Conservation (phyloP, 2,888 invertebrate species). For the Actias luna region DNA sequence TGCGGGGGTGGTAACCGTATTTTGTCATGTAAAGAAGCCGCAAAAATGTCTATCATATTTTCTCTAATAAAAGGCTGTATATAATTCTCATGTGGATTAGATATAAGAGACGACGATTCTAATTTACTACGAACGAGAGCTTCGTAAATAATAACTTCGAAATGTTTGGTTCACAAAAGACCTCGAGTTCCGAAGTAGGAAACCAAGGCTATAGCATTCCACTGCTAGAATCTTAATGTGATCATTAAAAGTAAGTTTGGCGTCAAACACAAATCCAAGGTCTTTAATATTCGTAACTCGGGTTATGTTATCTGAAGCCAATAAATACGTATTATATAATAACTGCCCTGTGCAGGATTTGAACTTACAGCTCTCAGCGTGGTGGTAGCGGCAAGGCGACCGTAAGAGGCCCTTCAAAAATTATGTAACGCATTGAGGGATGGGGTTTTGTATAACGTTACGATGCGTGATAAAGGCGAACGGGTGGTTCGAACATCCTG, state of each 20-base stretch:
- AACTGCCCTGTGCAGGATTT: no score
- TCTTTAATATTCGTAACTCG: not conserved
- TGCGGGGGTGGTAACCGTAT: not conserved
- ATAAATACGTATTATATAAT: no score
- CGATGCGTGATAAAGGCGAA: no score
- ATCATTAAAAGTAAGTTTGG: not conserved
- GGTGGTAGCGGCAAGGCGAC: no score
- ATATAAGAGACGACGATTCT: not conserved
- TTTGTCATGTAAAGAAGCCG: not conserved
- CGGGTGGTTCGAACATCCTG: no score
- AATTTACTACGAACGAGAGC: not conserved
- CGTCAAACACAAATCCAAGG: not conserved
- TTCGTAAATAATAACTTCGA: not conserved
- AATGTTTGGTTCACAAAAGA: not conserved
- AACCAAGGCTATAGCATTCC: not conserved
- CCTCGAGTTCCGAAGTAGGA: no score
- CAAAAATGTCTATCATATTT: not conserved
- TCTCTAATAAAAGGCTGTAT: not conserved
- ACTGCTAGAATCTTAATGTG: not conserved
- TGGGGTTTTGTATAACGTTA: no score
- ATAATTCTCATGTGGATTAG: not conserved
- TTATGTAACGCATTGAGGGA: no score
- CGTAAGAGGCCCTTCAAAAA: no score
- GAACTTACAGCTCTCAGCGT: no score
- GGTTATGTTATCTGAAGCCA: not conserved